Conservation (phyloP, 2,888 invertebrate species). For the Graphium colonna region DNA sequence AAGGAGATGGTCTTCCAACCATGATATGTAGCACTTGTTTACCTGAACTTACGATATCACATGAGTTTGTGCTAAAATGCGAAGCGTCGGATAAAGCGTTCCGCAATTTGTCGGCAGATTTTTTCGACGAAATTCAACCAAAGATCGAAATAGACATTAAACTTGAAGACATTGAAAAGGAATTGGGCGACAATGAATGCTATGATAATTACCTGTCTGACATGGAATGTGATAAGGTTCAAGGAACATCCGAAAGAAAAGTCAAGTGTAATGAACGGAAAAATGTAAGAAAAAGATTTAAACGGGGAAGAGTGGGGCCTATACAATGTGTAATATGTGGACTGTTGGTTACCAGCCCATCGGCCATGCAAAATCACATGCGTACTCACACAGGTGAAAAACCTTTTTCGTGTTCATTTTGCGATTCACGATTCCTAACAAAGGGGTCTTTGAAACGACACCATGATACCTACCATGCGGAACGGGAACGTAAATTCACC, state of each 20-base stretch:
- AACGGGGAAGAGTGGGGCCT: constrained; percentile 42
- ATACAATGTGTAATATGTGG: constrained; percentile 61
- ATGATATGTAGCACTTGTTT: constrained; percentile 56
- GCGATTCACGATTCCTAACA: constrained; percentile 48
- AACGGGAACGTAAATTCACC: constrained; percentile 56
- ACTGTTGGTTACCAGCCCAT: constrained; percentile 45
- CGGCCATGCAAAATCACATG: constrained; percentile 61
- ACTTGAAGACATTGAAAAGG: constrained; percentile 38
- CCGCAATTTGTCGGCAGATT: constrained; percentile 40
- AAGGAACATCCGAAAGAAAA: constrained; percentile 10
- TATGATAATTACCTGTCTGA: constrained; percentile 22
- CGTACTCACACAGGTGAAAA: constrained; percentile 67
- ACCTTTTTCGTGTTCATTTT: constrained; percentile 54
- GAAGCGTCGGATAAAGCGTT: constrained; percentile 57
- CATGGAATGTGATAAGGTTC: constrained; percentile 4
- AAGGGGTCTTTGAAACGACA: constrained; percentile 62
- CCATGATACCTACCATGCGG: constrained; percentile 46
- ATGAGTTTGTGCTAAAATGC: constrained; percentile 58
- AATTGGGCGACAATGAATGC: constrained; percentile 34
- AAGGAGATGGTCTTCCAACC: constrained; percentile 60
- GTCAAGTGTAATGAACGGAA: constrained; percentile 30
- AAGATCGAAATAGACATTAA: constrained; percentile 32
- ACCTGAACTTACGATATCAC: constrained; percentile 47
- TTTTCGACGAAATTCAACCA: constrained; percentile 30
- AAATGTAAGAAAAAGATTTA: constrained; percentile 34